Conservation (phyloP, 2,888 invertebrate species). For the Thelaira solivaga region DNA sequence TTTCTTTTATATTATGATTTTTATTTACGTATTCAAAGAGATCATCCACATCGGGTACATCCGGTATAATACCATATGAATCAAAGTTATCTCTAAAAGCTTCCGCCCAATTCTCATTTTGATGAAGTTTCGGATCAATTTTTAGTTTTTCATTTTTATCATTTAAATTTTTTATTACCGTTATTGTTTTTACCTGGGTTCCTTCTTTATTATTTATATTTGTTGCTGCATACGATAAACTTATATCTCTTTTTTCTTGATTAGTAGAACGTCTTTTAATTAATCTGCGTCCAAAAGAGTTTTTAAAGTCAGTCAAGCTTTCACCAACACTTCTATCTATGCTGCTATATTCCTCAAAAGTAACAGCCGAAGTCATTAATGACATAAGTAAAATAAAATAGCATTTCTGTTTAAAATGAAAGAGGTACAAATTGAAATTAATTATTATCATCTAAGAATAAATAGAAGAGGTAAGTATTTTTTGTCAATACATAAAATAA, state of each 20-base stretch:
- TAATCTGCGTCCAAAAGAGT: conserved; percentile 42
- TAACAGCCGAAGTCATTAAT: conserved; percentile 34
- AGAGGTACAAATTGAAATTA: background rate
- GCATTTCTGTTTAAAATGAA: conserved; percentile 39
- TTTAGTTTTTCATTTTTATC: conserved; percentile 68
- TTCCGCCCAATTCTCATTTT: conserved; percentile 73
- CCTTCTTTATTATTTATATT: conserved; percentile 76
- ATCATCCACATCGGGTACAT: conserved; percentile 75
- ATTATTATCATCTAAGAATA: background rate
- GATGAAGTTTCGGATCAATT: conserved; percentile 73
- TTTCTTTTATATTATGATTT: conserved; percentile 52
- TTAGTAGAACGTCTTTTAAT: conserved; percentile 50
- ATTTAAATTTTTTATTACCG: conserved; percentile 74
- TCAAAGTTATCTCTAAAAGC: conserved; percentile 75
- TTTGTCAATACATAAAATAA: background rate
- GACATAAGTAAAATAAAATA: conserved; percentile 21
- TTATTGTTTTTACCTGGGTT: conserved; percentile 76
- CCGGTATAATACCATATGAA: conserved; percentile 73
- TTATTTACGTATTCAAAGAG: conserved; percentile 74
- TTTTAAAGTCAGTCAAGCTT: background rate
- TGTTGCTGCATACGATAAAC: conserved; percentile 76
- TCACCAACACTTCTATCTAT: conserved; percentile 13
- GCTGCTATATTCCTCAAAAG: conserved; percentile 43
- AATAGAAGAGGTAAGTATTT: conserved; percentile 30
- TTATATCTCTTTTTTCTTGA: conserved; percentile 74